Evolutionary conservation across 2,797 vertebrate species (phyloP), one percentile per base, ranked within the genome.

Genomic region (Macropodus opercularis): DNA sequence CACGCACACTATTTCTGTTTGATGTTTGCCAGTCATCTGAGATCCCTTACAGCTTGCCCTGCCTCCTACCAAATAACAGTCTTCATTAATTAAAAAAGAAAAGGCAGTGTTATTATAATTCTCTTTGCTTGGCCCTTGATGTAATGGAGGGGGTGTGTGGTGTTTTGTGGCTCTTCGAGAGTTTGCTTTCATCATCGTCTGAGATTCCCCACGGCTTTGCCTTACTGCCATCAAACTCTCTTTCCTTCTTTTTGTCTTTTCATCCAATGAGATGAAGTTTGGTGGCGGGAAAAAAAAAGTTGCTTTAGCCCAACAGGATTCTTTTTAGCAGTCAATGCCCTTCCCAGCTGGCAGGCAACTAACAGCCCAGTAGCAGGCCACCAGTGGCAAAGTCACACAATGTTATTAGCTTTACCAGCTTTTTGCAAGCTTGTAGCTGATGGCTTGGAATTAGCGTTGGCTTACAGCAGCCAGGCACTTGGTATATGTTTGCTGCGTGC

Each of bases 1-100:
- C 52, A 23, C 67, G 43, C 61, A 58, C 72, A 63, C 34, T 26
- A 42, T 72, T 88, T 81, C 77, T 51, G 87, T 92, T 92, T 94
- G 92, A 93, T 93, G 93, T 93, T 92, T 92, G 87, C 91, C 92
- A 93, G 90, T 93, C 91, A 94, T 91, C 84, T 87, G 69, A 83
- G 85, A 91, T 89, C 85, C 91, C 92, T 93, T 88, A 85, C 88
- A 93, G 92, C 90, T 84, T 88, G 85, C 87, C 90, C 90, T 85
- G 83, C 79, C 85, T 89, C 81, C 89, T 83, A 78, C 85, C 84
- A 88, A 92, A 94, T 91, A 93, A 91, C 89, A 85, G 90, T 91
- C 87, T 87, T 91, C 86, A 89, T 90, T 90, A 88, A 89, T 88
- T 88, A 90, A 87, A 90, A 89, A 90, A 85, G 85, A 90, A 87